A percentile compares a stretch with the other conserved stretches of the same genome.
Conservation (phyloP, 1,140 invertebrate genomes). For the Belonocnema kinseyi region DNA sequence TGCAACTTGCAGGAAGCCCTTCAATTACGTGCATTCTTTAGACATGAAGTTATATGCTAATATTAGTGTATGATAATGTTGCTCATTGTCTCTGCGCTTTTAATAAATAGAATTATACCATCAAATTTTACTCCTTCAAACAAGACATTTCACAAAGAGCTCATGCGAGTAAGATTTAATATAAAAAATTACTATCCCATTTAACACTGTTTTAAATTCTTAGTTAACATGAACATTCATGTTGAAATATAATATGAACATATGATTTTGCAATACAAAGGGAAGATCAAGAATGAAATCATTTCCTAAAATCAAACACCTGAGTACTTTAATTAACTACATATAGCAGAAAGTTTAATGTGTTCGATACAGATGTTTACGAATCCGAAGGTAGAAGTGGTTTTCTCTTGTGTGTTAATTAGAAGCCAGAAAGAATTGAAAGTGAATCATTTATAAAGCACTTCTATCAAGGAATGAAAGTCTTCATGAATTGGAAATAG, state of each 20-base stretch:
- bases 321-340: not conserved
- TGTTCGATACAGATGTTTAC: not conserved
- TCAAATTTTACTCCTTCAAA: too few relatives aligned
- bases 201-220: not conserved
- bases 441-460: constrained; percentile 27
- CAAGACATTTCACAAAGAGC: too few relatives aligned
- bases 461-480: constrained; percentile 8
- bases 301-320: not conserved
- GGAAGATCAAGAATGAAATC: not conserved
- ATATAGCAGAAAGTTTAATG: not conserved
- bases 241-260: too few relatives aligned
- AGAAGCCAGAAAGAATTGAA: constrained; percentile 20
- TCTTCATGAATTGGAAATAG: not conserved
- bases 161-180: too few relatives aligned
- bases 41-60: too few relatives aligned
- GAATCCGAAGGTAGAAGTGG: not conserved
- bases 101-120: too few relatives aligned
- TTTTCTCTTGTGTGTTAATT: constrained; percentile 16
- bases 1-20: too few relatives aligned
- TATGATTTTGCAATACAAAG: too few relatives aligned
- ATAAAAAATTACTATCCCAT: too few relatives aligned
- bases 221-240: not conserved
- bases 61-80: too few relatives aligned
- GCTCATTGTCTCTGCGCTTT: too few relatives aligned
- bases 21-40: too few relatives aligned